Percentiles rank a stretch among this genome's conserved stretches.
phyloP scores from a whole-genome alignment of 2,113 vertebrate species.

The Lepisosteus osseus region DNA sequence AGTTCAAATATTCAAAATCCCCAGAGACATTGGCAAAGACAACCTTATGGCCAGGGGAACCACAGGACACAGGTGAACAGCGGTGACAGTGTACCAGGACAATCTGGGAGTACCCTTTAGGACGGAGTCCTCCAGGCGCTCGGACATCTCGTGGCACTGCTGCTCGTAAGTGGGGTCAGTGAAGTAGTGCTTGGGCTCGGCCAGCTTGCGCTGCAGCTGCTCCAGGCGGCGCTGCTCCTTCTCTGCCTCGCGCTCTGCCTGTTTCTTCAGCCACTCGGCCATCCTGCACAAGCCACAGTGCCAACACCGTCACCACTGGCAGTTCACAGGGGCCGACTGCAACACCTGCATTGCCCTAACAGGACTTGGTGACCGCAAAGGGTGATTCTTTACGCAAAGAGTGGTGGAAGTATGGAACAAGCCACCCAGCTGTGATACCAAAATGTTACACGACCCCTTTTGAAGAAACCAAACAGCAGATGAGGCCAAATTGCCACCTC shows the following conservation, averaged over 20 bases:
- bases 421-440: too few relatives aligned
- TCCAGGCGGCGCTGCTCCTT: slow-evolving; percentile 87
- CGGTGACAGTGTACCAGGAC: too few relatives aligned
- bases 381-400: too few relatives aligned
- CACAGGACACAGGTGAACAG: too few relatives aligned
- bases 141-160: slow-evolving; percentile 87
- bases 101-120: slow-evolving; percentile 71
- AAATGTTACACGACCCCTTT: too few relatives aligned
- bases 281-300: slow-evolving; percentile 63
- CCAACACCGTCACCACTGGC: too few relatives aligned
- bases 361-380: too few relatives aligned
- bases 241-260: slow-evolving; percentile 86
- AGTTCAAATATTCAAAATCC: background rate
- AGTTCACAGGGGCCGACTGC: too few relatives aligned
- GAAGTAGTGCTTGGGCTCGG: slow-evolving; percentile 80
- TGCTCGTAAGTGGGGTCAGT: slow-evolving; percentile 74
- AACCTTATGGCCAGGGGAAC: background rate
- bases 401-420: too few relatives aligned
- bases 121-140: slow-evolving; percentile 88
- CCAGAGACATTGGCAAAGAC: background rate
- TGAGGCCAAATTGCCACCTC: too few relatives aligned
- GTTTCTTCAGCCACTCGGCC: slow-evolving; percentile 93
- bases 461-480: too few relatives aligned
- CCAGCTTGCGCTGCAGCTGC: slow-evolving; percentile 81
- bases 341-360: too few relatives aligned